Percentiles rank a stretch among this genome's conserved stretches.
phyloP scores from a whole-genome alignment of 2,888 invertebrate genomes.

The Scaptomyza flava region DNA sequence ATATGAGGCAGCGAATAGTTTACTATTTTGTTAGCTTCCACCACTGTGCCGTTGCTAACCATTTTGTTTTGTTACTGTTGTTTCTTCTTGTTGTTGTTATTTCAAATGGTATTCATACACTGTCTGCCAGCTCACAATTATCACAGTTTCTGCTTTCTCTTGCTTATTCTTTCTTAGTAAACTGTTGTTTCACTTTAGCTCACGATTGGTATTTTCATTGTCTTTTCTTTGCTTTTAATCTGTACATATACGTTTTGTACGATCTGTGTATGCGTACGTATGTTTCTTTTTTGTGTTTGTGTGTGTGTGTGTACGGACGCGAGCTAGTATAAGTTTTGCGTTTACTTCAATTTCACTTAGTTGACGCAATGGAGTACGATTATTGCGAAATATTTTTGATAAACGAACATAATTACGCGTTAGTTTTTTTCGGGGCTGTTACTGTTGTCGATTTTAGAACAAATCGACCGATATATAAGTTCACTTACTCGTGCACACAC shows the following conservation, averaged over 20 bases:
- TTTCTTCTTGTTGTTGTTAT: conserved; percentile 32
- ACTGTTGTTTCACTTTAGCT: conserved; percentile 57
- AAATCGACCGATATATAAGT: conserved; percentile 62
- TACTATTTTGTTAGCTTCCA: conserved; percentile 64
- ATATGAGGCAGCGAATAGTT: conserved; percentile 62
- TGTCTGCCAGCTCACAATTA: conserved; percentile 60
- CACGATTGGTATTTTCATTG: conserved; percentile 66
- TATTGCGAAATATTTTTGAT: conserved; percentile 68
- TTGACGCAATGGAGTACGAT: conserved; percentile 56
- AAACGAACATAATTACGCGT: conserved; percentile 56
- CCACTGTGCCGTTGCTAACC: conserved; percentile 68
- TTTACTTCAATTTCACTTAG: conserved; percentile 44
- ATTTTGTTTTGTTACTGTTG: conserved; percentile 57
- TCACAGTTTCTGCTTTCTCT: conserved; percentile 70
- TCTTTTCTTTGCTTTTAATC: conserved; percentile 42
- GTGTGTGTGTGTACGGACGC: conserved; percentile 15
- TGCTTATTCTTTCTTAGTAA: conserved; percentile 36
- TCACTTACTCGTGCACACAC: conserved; percentile 44
- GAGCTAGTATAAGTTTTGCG: conserved; percentile 17
- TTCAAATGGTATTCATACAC: conserved; percentile 21
- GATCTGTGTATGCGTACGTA: conserved; percentile 4
- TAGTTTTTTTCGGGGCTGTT: conserved; percentile 32
- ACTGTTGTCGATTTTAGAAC: conserved; percentile 75
- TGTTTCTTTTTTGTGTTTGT: conserved; percentile 31
- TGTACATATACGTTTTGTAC: conserved; percentile 12